Base-by-base conservation (phyloP, 2,888 invertebrate species). In the Andrena bicolor region DNA sequence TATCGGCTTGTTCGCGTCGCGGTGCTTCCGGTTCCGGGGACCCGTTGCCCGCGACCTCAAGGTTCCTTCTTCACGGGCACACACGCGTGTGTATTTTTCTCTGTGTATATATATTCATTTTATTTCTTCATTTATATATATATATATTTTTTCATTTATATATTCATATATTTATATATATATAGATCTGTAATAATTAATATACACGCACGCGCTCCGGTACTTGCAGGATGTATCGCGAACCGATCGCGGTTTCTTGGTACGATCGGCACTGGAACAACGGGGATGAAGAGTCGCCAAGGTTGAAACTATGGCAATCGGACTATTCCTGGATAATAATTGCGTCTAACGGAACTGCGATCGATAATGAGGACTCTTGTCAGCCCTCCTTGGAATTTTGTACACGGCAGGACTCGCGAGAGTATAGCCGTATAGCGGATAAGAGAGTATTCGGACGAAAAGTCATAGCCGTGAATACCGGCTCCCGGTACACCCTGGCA, bases 11-110 rank as follows among this genome's bases (percentile, higher is more conserved):
- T 51, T 53, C 49, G 63, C 66, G 77, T 78, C 73, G 73, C 76
- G 71, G 76, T 76, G 76, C 64, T 86, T 84, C 65, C 71, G 84
- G 69, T 72, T 78, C 64, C 66, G 71, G 76, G 85, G 83, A 81
- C 70, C 73, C 65, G 74, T 28, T 28, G 53, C 73, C 41, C 69
- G 61, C 80, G 68, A 74, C 66, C 79, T 86, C 83, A 80, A 87
- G 84, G 80, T 87, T 88, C 86, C 81, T 68, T 66, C 53, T 16
- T 56, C 74, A 65, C 65, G 73, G 69, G 71, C 72, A 75, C 60
- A 58, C 23, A 58, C 53, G 53, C 56, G 70, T 78, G 65, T 60
- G 35, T 66, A 32, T 72, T 26, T 78, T 48, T 60, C 26, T 74
- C 26, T 72, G 32, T 80, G 41, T 66, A 35, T 71, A 56, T 56